phyloP scores from a whole-genome alignment of 1,140 invertebrate genomes.

The Brachionus paranguensis region DNA sequence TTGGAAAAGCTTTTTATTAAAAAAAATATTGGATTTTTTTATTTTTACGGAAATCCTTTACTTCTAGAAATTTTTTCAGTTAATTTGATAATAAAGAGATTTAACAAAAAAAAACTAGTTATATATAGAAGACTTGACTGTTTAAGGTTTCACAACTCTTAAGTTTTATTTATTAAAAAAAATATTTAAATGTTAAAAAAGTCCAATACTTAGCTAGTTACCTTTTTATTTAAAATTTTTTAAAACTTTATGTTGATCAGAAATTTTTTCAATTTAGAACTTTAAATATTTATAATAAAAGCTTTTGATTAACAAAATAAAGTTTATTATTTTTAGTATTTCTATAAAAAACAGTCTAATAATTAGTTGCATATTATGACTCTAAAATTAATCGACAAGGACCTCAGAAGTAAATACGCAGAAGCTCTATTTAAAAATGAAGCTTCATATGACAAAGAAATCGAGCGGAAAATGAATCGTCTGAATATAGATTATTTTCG shows the following conservation, averaged over 20 bases:
- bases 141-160: not conserved
- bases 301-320: not conserved
- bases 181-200: not conserved
- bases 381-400: slow-evolving; percentile 25
- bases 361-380: not conserved
- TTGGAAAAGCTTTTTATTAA: not conserved
- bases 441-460: slow-evolving; percentile 32
- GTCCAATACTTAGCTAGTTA: not conserved
- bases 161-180: not conserved
- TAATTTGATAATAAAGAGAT: not conserved
- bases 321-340: not conserved
- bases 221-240: not conserved
- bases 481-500: slow-evolving; percentile 13
- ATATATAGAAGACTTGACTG: not conserved
- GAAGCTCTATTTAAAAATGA: slow-evolving; percentile 35
- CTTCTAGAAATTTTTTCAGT: not conserved
- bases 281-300: not conserved
- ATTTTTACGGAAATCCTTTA: not conserved
- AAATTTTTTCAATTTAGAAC: not conserved
- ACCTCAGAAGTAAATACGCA: slow-evolving; percentile 38
- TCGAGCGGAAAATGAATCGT: not conserved
- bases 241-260: not conserved
- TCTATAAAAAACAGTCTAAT: not conserved
- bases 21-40: not conserved
- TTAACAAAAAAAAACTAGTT: not conserved